Evolutionary conservation across 2,888 invertebrate genomes (phyloP), one percentile per base, ranked within the genome.

Genomic region (Drosophila cognata): DNA sequence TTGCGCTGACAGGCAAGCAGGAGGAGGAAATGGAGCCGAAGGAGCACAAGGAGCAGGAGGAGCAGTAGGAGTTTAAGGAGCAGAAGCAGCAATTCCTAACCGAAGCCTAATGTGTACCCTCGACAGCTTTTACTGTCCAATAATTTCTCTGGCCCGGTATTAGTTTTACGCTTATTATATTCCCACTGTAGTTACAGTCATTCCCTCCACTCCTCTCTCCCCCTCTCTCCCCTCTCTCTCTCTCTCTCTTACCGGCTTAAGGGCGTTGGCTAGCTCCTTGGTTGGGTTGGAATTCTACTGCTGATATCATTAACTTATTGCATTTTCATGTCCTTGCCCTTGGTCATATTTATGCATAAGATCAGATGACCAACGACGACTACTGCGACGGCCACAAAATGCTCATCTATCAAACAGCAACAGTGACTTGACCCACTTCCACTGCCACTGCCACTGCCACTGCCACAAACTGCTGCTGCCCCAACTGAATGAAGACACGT

Each of bases 221-320:
- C 28, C 11, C 1, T 5, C 5, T 29, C n/a, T 5, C 11, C 1
- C 2, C 5, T 29, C n/a, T 5, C 25, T 0, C 28, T 6, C 1
- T 5, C 5, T 29, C n/a, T 5, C 29, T 71, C 61, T 51, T 53
- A 48, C 29, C 50, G 66, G 66, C 74, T 82, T 80, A 75, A 16
- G 57, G 25, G 43, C 5, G 41, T 25, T 4, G 36, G 31, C 5
- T 11, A 41, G 21, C 28, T 2, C 7, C 21, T 5, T 28, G 25
- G 10, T 5, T 25, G 41, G 43, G 25, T 4, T 11, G 10, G 16
- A 58, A 33, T 52, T 41, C 25, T 35, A 58, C 33, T 50, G 64
- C 59, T 88, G 78, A 87, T 87, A 82, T 84, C 87, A 88, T 88
- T 88, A 88, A 87, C 86, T 87, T 88, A 88, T 88, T 88, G 88